phyloP scores from a whole-genome alignment of 2,888 invertebrate genomes.

The Acrobasis repandana region DNA sequence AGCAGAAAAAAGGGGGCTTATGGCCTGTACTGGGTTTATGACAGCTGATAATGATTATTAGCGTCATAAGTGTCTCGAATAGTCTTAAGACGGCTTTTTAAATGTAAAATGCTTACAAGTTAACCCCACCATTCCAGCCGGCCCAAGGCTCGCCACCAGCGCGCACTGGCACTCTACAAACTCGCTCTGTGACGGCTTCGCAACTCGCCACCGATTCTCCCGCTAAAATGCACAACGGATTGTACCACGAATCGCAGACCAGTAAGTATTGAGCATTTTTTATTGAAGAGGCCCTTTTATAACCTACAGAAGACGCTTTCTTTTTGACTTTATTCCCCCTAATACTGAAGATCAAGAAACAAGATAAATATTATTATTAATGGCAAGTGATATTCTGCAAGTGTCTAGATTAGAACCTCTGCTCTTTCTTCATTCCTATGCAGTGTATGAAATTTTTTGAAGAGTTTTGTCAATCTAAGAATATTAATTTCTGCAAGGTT shows the following conservation, averaged over 20 bases:
- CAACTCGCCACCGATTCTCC: conserved; percentile 96
- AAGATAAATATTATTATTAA: too few species aligned
- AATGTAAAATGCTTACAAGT: not conserved
- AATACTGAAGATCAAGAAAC: too few species aligned
- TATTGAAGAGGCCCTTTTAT: not conserved
- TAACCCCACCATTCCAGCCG: conserved; percentile 44
- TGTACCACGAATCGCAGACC: conserved; percentile 86
- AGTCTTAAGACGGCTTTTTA: too few species aligned
- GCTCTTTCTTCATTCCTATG: too few species aligned
- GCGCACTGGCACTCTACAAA: conserved; percentile 93
- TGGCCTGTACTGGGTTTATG: too few species aligned
- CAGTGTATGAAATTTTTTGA: too few species aligned
- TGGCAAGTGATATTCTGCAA: not conserved
- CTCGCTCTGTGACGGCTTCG: conserved; percentile 94
- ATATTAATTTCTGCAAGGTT: too few species aligned
- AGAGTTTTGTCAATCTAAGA: too few species aligned
- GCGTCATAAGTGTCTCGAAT: too few species aligned
- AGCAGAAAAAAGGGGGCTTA: too few species aligned
- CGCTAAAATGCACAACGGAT: conserved; percentile 90
- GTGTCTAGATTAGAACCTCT: not conserved
- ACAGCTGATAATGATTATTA: too few species aligned
- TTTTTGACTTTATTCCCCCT: too few species aligned
- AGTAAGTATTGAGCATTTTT: conserved; percentile 69
- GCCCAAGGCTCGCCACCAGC: conserved; percentile 79
- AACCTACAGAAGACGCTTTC: not conserved